Evolutionary conservation across 2,113 vertebrate genomes (phyloP).

Genomic region (Scophthalmus maximus): DNA sequence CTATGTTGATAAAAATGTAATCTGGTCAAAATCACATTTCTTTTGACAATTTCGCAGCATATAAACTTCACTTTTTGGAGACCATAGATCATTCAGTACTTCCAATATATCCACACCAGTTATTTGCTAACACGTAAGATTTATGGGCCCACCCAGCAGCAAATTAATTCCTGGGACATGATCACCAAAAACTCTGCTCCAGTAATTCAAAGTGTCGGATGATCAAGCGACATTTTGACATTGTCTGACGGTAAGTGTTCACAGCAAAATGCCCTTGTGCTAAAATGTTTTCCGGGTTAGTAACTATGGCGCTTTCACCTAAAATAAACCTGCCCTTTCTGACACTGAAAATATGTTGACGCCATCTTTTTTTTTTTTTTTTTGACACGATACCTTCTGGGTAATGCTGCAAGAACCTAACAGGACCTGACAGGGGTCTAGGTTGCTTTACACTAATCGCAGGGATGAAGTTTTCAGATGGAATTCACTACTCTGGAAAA

Average conservation of each 20-base stretch:
- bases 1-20: background rate
- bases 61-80: background rate
- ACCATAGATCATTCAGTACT: background rate
- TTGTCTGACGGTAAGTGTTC: background rate
- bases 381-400: conserved; percentile 28
- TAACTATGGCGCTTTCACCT: background rate
- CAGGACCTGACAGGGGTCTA: conserved; percentile 43
- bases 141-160: background rate
- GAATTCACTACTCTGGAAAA: conserved; percentile 38
- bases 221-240: background rate
- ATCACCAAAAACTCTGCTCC: background rate
- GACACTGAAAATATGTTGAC: conserved; percentile 7
- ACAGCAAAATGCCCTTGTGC: background rate
- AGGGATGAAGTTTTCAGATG: conserved; percentile 49
- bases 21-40: background rate
- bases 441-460: conserved; percentile 55
- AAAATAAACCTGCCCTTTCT: background rate
- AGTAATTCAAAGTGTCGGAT: background rate
- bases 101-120: background rate
- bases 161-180: background rate
- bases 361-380: conserved; percentile 40
- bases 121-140: background rate
- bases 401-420: conserved; percentile 28
- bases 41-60: background rate
- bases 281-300: background rate